Conservation (phyloP, 2,888 invertebrate genomes). For the Aphodius sticticus region DNA sequence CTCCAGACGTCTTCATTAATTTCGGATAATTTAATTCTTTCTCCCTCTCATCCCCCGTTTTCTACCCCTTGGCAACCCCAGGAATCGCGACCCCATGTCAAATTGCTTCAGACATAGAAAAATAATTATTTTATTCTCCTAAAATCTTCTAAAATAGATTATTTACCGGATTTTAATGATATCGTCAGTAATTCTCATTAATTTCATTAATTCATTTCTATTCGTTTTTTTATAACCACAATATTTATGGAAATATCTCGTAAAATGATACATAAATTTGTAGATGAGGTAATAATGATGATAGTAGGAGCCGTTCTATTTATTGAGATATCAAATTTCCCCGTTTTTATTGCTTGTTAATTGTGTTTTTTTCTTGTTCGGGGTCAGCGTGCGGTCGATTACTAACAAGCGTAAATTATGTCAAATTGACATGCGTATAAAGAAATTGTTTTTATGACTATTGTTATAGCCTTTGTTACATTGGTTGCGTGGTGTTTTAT, state of each 20-base stretch:
- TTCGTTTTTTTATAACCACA: no score
- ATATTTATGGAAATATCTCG: no score
- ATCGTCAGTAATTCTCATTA: no score
- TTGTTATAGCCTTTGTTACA: constrained; percentile 8
- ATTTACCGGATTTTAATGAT: no score
- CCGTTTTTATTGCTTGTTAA: constrained; percentile 14
- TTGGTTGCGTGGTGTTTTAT: not conserved
- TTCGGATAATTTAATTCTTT: constrained; percentile 22
- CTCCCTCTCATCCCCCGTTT: constrained; percentile 9
- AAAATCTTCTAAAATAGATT: not conserved
- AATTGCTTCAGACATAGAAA: not conserved
- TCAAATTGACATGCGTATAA: not conserved
- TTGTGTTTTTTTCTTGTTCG: not conserved
- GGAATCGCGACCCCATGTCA: not conserved
- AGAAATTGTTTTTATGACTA: not conserved
- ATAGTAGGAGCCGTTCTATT: not conserved
- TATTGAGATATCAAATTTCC: constrained; percentile 17
- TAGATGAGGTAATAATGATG: no score
- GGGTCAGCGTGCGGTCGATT: not conserved
- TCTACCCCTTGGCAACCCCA: not conserved
- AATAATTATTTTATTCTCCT: not conserved
- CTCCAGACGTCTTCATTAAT: constrained; percentile 24
- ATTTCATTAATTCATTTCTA: no score
- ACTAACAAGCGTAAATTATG: not conserved
- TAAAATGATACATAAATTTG: no score